phyloP scores from a whole-genome alignment of 2,113 vertebrate species.

The Apteryx owenii region DNA sequence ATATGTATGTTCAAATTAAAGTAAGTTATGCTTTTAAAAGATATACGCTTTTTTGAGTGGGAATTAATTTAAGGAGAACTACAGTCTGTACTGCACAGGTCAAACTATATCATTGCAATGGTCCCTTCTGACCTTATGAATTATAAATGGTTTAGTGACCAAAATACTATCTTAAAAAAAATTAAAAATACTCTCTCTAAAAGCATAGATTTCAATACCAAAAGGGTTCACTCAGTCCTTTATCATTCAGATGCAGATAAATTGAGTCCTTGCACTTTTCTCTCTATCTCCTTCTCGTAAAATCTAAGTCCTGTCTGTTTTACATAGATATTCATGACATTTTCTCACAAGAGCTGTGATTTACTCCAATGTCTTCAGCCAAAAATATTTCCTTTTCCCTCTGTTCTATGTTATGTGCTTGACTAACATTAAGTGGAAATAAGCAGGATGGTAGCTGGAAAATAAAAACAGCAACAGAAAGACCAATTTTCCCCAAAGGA shows the following conservation, averaged over 20 bases:
- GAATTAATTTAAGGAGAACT: neutral
- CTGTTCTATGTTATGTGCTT: slow-evolving; percentile 9
- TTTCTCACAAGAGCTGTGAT: slow-evolving; percentile 66
- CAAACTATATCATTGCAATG: neutral
- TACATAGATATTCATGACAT: slow-evolving; percentile 45
- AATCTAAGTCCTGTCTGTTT: slow-evolving; percentile 62
- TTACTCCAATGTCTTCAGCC: slow-evolving; percentile 52
- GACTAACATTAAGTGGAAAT: slow-evolving; percentile 22
- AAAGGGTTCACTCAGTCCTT: slow-evolving; percentile 29
- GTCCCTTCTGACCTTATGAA: neutral
- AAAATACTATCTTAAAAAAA: slow-evolving; percentile 38
- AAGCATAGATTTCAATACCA: slow-evolving; percentile 39
- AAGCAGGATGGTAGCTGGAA: neutral
- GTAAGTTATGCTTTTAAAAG: neutral
- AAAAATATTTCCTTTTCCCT: slow-evolving; percentile 63
- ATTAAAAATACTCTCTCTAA: slow-evolving; percentile 15
- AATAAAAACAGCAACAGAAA: neutral
- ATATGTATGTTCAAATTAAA: neutral
- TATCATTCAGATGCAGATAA: slow-evolving; percentile 62
- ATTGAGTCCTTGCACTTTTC: slow-evolving; percentile 59
- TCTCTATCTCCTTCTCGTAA: slow-evolving; percentile 46
- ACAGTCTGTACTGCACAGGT: neutral
- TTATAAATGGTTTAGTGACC: slow-evolving; percentile 25
- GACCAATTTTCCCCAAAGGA: neutral
- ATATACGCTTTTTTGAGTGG: neutral